These are phyloP conservation scores for Penaeus chinensis DNA, from an alignment of 1,140 invertebrate genomes.

Conservation along the genomic window DNA sequence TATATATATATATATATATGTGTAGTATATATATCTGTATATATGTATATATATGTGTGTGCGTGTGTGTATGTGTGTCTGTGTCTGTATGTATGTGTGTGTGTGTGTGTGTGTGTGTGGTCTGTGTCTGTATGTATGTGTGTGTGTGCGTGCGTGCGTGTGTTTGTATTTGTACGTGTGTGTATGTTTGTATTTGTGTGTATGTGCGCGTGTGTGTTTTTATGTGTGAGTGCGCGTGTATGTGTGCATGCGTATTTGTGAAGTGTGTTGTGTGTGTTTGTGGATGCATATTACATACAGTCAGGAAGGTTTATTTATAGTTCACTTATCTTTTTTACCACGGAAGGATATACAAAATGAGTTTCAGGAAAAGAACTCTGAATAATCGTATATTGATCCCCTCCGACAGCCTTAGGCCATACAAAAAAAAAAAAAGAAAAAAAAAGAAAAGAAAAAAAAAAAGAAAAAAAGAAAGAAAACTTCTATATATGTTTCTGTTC, in stretches of 20 bases:
- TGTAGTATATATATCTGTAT: background rate
- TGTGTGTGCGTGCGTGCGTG: too few species aligned
- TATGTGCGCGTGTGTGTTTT: background rate
- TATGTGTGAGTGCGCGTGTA: background rate
- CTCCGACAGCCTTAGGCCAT: background rate
- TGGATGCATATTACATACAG: background rate
- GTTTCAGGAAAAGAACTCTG: too few species aligned
- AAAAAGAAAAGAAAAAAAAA: background rate
- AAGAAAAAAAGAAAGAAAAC: too few species aligned
- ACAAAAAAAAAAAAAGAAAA: background rate
- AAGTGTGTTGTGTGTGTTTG: background rate
- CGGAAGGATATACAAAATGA: too few species aligned
- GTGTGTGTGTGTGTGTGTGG: background rate
- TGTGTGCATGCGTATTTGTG: background rate
- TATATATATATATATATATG: background rate
- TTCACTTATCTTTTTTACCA: too few species aligned
- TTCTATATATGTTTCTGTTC: background rate
- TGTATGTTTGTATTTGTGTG: background rate
- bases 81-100: slow-evolving; percentile 20
- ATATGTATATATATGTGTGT: background rate
- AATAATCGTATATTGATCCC: background rate
- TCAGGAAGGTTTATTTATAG: background rate
- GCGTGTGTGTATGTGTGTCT: background rate
- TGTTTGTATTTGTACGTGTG: background rate
- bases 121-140: too few species aligned